Base-by-base conservation (phyloP, 2,888 invertebrate genomes). In the Leptopilina myrica region DNA sequence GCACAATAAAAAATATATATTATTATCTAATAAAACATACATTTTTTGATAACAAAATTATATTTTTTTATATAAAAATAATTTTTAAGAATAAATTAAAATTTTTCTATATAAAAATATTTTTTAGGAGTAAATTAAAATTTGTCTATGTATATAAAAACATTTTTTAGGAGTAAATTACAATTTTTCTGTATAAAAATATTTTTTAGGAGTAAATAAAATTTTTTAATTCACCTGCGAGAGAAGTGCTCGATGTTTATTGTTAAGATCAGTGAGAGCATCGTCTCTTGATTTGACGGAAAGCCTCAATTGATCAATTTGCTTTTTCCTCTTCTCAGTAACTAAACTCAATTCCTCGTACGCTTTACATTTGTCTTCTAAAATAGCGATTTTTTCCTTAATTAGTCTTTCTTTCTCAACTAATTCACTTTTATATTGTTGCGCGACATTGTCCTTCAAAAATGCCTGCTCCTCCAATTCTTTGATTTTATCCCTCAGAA, bases 241-340 rank as follows among this genome's bases (percentile, higher is more conserved):
- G 20, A 91, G 84, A 78, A 91, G 84, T 14, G 88, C 64, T 66
- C 91, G 88, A 81, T 92, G 88, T 84, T 92, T 92, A 79, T 90
- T 92, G 84, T 93, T 93, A 76, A 93, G 86, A 80, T 93, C 93
- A 14, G 90, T 89, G 26, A 92, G 89, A 76, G 92, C 92, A 62
- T 91, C 91, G 84, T 93, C 93, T 77, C 92, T 89, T 12, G 92
- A 87, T 82, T 92, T 90, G 26, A 93, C 85, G 0, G 93, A 91
- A 20, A 87, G 77, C 79, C 92, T 90, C 64, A 93, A 88, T 77
- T 92, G 92, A 78, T 92, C 92, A 7, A 92, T 89, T 83, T 93
- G 92, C 79, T 92, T 92, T 84, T 92, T 92, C 73, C 92, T 90
- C 81, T 92, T 92, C 62, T 93, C 93, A 26, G 90, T 88, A 56